Conservation (phyloP, 2,797 vertebrate species). For the Gouania willdenowi region DNA sequence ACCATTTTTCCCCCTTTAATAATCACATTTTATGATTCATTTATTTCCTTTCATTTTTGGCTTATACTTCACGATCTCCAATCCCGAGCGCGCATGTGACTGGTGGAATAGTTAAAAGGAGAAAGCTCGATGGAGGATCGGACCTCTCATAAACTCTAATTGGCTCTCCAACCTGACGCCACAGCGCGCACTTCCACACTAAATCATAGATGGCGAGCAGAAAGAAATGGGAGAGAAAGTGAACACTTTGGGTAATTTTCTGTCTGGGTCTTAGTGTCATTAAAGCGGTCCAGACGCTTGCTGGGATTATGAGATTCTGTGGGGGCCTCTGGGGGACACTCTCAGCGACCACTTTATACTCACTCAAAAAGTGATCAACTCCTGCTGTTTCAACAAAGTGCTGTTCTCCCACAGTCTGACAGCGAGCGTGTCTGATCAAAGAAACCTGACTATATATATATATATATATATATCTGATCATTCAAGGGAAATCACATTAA, state of each 20-base stretch:
- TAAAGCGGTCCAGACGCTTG: constrained; percentile 68
- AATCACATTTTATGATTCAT: too few relatives aligned
- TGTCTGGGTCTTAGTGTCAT: constrained; percentile 69
- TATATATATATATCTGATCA: too few relatives aligned
- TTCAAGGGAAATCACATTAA: too few relatives aligned
- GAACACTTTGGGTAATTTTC: constrained; percentile 69
- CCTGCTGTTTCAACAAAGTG: constrained; percentile 62
- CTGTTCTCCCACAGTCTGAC: constrained; percentile 15
- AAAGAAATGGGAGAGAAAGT: constrained; percentile 75
- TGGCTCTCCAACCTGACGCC: constrained; percentile 73
- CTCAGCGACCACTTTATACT: constrained; percentile 59
- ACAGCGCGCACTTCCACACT: constrained; percentile 56
- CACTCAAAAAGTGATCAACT: constrained; percentile 56
- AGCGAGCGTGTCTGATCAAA: not conserved
- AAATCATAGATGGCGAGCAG: constrained; percentile 69
- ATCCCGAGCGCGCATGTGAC: too few relatives aligned
- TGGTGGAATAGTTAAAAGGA: too few relatives aligned
- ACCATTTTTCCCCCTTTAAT: not conserved
- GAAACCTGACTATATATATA: constrained; percentile 29
- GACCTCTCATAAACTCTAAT: constrained; percentile 71
- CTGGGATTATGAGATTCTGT: constrained; percentile 65
- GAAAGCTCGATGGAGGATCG: too few relatives aligned
- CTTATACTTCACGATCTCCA: too few relatives aligned
- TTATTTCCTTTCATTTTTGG: too few relatives aligned
- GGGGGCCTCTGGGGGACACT: constrained; percentile 50